These are phyloP conservation scores for Danio tinwini DNA, from an alignment of 2,797 vertebrate genomes.

Conservation along the genomic window DNA sequence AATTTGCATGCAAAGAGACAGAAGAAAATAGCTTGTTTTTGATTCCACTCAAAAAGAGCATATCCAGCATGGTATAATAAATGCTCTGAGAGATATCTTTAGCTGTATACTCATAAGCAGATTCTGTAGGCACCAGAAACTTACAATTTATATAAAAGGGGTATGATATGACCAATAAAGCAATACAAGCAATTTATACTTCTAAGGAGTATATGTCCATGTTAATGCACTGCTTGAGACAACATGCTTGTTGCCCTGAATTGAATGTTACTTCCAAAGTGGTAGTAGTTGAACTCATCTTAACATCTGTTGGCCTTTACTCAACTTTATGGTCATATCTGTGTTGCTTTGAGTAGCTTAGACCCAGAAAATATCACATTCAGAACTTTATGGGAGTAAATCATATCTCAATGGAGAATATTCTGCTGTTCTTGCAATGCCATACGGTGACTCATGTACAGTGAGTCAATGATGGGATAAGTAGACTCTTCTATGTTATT, in stretches of 20 bases:
- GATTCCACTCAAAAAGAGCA: too few relatives aligned
- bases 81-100: too few relatives aligned
- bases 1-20: not conserved
- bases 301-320: not conserved
- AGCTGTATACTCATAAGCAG: too few relatives aligned
- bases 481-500: slow-evolving; percentile 12
- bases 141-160: too few relatives aligned
- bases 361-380: slow-evolving; percentile 14
- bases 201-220: not conserved
- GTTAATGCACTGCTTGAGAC: not conserved
- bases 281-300: not conserved
- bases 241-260: not conserved
- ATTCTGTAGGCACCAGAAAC: too few relatives aligned
- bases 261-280: not conserved
- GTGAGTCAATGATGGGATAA: slow-evolving; percentile 26
- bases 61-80: too few relatives aligned
- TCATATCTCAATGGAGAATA: not conserved
- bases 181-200: not conserved
- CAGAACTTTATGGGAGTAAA: not conserved
- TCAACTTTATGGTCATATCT: not conserved
- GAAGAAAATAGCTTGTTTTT: too few relatives aligned
- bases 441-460: slow-evolving; percentile 33
- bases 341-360: not conserved
- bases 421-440: slow-evolving; percentile 1
- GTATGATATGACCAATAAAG: too few relatives aligned